Evolutionary conservation across 2,888 invertebrate species (phyloP).

Genomic region (Oscheius myriophilus): DNA sequence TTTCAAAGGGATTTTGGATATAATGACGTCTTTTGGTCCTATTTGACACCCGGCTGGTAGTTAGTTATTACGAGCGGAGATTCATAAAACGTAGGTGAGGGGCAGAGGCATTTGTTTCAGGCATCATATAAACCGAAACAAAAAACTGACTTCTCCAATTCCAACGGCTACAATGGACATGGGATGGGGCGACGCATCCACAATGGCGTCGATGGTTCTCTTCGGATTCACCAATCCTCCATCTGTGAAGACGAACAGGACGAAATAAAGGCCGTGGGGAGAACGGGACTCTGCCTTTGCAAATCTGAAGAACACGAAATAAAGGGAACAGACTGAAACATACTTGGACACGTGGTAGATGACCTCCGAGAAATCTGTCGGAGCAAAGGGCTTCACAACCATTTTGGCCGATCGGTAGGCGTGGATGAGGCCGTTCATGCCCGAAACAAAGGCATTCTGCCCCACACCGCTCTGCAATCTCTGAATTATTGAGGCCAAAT

Average conservation of each 20-base stretch:
- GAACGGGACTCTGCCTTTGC: constrained; percentile 60
- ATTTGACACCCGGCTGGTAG: no score
- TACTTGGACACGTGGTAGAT: constrained; percentile 75
- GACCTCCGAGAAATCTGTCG: constrained; percentile 77
- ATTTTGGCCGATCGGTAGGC: constrained; percentile 74
- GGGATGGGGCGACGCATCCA: constrained; percentile 60
- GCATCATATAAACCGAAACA: background rate
- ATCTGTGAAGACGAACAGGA: constrained; percentile 64
- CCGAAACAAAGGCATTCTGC: constrained; percentile 60
- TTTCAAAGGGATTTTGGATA: no score
- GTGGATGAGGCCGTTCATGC: constrained; percentile 74
- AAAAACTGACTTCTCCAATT: constrained; percentile 35
- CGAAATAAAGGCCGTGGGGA: constrained; percentile 55
- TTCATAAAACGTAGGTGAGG: no score
- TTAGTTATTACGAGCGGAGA: no score
- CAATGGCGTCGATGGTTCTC: constrained; percentile 56
- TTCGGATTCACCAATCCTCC: constrained; percentile 49
- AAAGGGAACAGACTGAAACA: constrained; percentile 29
- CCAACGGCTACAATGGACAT: constrained; percentile 60
- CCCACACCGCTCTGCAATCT: constrained; percentile 15
- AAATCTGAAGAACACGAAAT: constrained; percentile 43
- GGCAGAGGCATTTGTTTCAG: background rate
- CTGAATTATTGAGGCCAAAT: background rate
- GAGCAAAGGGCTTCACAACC: constrained; percentile 75
- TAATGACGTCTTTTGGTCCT: no score